These are phyloP conservation scores for Dipus sagitta DNA, from an alignment of 2,797 vertebrate species.

Conservation along the genomic window DNA sequence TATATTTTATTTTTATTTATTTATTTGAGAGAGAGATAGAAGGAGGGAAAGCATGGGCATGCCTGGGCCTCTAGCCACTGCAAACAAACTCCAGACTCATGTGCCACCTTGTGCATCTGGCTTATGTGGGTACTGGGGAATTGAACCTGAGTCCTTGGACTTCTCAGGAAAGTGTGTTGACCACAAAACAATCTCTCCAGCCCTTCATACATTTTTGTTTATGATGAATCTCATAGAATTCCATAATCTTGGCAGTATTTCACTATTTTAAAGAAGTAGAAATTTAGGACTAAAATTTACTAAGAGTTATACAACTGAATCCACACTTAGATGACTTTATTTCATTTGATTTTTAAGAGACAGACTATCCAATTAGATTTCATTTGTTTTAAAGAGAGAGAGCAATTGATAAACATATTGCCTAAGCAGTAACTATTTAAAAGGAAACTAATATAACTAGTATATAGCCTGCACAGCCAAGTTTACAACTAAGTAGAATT, in stretches of 20 bases:
- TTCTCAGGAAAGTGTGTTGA: too few species aligned
- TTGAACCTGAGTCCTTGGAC: too few species aligned
- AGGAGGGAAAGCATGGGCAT: too few species aligned
- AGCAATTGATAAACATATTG: not conserved
- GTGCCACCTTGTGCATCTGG: too few species aligned
- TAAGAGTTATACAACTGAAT: not conserved
- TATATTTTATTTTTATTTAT: too few species aligned
- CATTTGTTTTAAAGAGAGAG: constrained; percentile 29
- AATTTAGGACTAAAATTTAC: not conserved
- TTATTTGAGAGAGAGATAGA: too few species aligned
- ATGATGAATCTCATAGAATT: not conserved
- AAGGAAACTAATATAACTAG: constrained; percentile 49
- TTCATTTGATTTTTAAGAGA: not conserved
- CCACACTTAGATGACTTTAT: constrained; percentile 25
- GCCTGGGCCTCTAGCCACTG: too few species aligned
- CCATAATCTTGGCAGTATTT: constrained; percentile 13
- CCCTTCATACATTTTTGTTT: not conserved
- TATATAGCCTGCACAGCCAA: not conserved
- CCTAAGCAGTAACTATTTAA: not conserved
- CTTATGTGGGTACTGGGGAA: too few species aligned
- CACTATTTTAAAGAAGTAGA: not conserved
- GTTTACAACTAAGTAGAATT: not conserved
- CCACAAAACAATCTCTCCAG: too few species aligned
- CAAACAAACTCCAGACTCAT: too few species aligned
- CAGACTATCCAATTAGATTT: not conserved